phyloP scores from a whole-genome alignment of 30 jellyfish, hydroid and myxozoan species.

The Mastigias papua region DNA sequence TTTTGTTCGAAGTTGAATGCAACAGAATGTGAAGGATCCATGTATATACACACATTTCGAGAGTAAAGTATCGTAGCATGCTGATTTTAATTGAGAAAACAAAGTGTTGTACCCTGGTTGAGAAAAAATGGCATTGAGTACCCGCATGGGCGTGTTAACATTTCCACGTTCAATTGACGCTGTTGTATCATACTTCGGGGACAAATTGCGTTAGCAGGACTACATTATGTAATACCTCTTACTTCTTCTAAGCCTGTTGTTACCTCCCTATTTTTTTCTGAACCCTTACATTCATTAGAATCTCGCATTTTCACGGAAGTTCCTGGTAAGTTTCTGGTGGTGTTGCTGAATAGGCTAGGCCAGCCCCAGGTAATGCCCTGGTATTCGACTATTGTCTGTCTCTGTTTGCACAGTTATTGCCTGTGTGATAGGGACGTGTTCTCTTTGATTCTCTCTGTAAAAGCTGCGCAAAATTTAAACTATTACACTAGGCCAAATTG shows the following conservation, averaged over 20 bases:
- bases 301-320: neutral
- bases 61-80: neutral
- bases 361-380: neutral
- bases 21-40: no score
- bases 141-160: conserved; percentile 5
- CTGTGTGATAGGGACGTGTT: neutral
- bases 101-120: neutral
- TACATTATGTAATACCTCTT: neutral
- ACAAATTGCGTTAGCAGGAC: neutral
- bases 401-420: neutral
- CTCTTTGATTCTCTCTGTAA: neutral
- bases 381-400: neutral
- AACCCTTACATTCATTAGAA: neutral
- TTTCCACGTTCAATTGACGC: neutral
- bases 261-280: neutral
- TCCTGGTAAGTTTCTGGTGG: neutral
- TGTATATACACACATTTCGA: no score
- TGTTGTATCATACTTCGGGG: neutral
- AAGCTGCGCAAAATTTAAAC: neutral
- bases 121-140: neutral
- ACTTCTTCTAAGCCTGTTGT: neutral
- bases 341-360: neutral
- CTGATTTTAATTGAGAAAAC: neutral
- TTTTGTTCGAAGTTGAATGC: no score
- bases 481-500: no score